phyloP scores from a whole-genome alignment of 2,888 invertebrate species.

The Protophormia terraenovae region DNA sequence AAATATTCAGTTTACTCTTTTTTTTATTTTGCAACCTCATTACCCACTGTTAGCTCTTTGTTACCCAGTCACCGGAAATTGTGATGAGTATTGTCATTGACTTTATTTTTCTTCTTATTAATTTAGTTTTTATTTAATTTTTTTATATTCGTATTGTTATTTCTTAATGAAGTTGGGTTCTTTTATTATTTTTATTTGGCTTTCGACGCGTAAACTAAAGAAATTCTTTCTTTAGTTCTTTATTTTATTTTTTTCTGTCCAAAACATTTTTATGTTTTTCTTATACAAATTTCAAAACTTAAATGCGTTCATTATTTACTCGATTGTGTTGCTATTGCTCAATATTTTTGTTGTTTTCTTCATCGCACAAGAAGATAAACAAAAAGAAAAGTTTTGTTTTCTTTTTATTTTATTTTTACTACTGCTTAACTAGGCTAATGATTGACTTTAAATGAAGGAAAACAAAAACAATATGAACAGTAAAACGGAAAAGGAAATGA shows the following conservation, averaged over 20 bases:
- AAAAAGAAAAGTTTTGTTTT: slow-evolving; percentile 33
- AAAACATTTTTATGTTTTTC: neutral
- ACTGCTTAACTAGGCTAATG: slow-evolving; percentile 62
- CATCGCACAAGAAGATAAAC: neutral
- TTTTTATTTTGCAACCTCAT: neutral
- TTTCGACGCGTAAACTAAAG: neutral
- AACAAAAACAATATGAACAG: slow-evolving; percentile 2
- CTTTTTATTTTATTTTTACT: slow-evolving; percentile 20
- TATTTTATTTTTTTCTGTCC: neutral
- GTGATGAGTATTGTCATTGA: slow-evolving; percentile 19
- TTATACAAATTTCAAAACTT: slow-evolving; percentile 43
- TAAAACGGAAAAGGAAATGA: slow-evolving; percentile 38
- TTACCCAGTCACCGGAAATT: neutral
- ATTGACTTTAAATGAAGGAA: slow-evolving; percentile 23
- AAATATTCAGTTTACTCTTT: no score
- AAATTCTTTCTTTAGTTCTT: neutral
- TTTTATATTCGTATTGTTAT: neutral
- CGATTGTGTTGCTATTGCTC: slow-evolving; percentile 23
- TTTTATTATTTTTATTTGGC: neutral
- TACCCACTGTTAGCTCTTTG: neutral
- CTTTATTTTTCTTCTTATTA: slow-evolving; percentile 25
- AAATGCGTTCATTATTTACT: slow-evolving; percentile 57
- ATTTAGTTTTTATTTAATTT: neutral
- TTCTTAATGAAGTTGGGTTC: slow-evolving; percentile 16
- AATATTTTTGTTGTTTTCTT: neutral